phyloP scores from a whole-genome alignment of 2,113 vertebrate species.

The Calyptomena viridis region DNA sequence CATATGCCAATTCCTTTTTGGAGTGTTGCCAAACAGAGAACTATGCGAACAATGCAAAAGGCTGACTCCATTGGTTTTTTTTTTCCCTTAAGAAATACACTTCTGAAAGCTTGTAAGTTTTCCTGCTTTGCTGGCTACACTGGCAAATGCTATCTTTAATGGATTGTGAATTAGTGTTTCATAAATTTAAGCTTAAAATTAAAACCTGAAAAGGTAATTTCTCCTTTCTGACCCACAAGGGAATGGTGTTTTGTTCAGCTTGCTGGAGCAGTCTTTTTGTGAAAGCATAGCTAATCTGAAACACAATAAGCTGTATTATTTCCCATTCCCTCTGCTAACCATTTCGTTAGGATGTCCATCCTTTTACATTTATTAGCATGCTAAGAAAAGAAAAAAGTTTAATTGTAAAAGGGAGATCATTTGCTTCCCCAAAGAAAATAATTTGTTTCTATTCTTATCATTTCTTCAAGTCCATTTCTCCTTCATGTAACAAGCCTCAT shows the following conservation, averaged over 20 bases:
- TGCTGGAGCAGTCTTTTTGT: not conserved
- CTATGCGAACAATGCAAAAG: not conserved
- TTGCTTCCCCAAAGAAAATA: not conserved
- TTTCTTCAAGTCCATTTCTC: not conserved
- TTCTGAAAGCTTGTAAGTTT: not conserved
- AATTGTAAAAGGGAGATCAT: not conserved
- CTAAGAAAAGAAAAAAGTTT: not conserved
- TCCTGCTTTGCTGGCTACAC: not conserved
- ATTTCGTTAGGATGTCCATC: not conserved
- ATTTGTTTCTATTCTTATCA: not conserved
- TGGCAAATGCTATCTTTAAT: conserved; percentile 6
- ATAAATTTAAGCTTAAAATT: conserved; percentile 48
- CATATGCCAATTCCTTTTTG: not conserved
- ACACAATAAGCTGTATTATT: not conserved
- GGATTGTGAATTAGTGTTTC: not conserved
- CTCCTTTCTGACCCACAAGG: not conserved
- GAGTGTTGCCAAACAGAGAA: not conserved
- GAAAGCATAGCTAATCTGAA: not conserved
- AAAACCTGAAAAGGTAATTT: conserved; percentile 37
- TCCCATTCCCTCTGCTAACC: not conserved
- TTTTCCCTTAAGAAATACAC: not conserved
- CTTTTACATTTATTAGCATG: not conserved
- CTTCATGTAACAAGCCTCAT: not conserved
- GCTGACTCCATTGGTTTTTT: not conserved
- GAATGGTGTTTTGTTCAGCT: not conserved